Base-by-base conservation (phyloP, 2,797 vertebrate genomes). In the Silurus aristotelis region DNA sequence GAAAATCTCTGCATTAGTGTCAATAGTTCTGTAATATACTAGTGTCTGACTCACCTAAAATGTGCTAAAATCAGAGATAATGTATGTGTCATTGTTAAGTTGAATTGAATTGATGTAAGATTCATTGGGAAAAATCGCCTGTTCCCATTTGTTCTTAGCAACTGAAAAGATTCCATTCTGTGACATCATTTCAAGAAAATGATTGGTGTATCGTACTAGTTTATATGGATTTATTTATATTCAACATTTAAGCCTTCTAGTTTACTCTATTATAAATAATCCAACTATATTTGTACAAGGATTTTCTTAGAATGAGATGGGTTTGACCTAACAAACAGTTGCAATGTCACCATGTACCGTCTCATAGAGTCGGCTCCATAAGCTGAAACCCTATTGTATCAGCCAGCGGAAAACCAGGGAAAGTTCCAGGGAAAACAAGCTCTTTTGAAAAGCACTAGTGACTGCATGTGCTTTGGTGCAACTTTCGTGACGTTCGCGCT, bases 321-420 rank as follows among this genome's bases (percentile, higher is more conserved):
- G 68, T 14, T 72, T 75, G 72, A 27, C 22, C 46, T 73, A 52
- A 48, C 10, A 71, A 71, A 52, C 46, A 52, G 22, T 2, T 6
- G 22, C 70, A 52, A 3, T 27, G n/a, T 76, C 22, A 17, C 14
- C 25, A 10, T 76, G 52, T 20, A 17, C 14, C 52, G 17, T 68
- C 38, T 77, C 81, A 83, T 82, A 84, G 71, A 79, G 83, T 64
- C 31, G 52, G 67, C 60, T 68, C 73, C 56, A 73, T 58, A n/a
- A 84, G 75, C 20, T 15, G 56, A 38, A n/a, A 80, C 15, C 25
- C 67, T 64, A 31, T 64, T 72, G 58, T 80, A 71, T 73, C 25
- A 64, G 67, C 25, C 31, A 58, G 27, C 20, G 6, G 38, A 56
- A 58, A 55, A 13, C n/a, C 83, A 5, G 48, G 48, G 61, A 4